Evolutionary conservation across 2,113 vertebrate species (phyloP).

Genomic region (Corythoichthys intestinalis): DNA sequence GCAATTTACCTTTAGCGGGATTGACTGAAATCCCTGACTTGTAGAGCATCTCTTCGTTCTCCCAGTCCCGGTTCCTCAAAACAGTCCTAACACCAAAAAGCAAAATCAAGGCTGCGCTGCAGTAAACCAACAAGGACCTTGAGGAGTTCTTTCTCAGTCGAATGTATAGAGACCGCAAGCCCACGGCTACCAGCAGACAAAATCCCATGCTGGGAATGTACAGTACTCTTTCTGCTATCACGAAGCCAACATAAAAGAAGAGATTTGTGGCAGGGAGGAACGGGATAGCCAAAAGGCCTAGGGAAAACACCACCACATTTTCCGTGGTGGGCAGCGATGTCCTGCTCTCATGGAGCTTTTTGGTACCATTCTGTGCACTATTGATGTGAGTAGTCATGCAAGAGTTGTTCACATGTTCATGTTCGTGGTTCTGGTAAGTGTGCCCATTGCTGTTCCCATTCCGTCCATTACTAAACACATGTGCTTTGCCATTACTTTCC

Average conservation of each 20-base stretch:
- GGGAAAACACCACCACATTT: constrained; percentile 86
- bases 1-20: constrained; percentile 93
- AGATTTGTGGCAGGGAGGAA: constrained; percentile 96
- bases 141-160: constrained; percentile 79
- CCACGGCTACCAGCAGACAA: constrained; percentile 91
- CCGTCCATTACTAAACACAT: constrained; percentile 77
- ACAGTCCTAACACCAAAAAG: constrained; percentile 90
- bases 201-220: constrained; percentile 99
- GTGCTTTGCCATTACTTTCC: constrained; percentile 81
- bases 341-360: constrained; percentile 71
- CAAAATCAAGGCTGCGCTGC: constrained; percentile 81
- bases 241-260: constrained; percentile 99
- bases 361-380: constrained; percentile 83
- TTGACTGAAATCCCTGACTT: constrained; percentile 98
- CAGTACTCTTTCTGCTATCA: constrained; percentile 95
- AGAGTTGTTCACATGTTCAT: constrained; percentile 73
- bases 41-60: constrained; percentile 98
- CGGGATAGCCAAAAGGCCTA: constrained; percentile 88
- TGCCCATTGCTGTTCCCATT: constrained; percentile 89
- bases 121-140: constrained; percentile 84
- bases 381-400: constrained; percentile 66
- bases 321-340: constrained; percentile 86
- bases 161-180: constrained; percentile 84
- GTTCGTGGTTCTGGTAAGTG: constrained; percentile 79
- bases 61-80: constrained; percentile 94